Evolutionary conservation across 2,797 vertebrate species (phyloP).

Genomic region (Acrossocheilus fasciatus): DNA sequence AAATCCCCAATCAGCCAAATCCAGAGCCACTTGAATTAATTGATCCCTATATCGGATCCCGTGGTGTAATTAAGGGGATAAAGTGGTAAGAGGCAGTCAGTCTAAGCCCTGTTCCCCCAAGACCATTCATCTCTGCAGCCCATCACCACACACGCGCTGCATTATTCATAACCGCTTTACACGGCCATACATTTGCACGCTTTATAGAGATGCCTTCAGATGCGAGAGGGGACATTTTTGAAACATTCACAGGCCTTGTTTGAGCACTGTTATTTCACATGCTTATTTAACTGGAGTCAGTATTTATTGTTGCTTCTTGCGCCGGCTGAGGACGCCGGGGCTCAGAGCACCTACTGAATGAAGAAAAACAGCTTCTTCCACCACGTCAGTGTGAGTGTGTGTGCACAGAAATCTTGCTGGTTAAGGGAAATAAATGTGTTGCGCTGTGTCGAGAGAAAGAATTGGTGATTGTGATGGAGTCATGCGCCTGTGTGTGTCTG

Average conservation of each 20-base stretch:
- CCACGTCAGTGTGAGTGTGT: not conserved
- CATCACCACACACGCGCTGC: constrained; percentile 35
- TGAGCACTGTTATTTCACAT: constrained; percentile 37
- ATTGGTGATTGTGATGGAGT: not conserved
- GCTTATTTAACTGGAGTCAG: constrained; percentile 33
- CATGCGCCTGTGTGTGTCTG: not conserved
- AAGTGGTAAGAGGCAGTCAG: constrained; percentile 50
- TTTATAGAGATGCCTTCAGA: constrained; percentile 42
- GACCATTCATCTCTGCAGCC: constrained; percentile 56
- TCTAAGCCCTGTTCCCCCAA: constrained; percentile 50
- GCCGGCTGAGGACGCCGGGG: not conserved
- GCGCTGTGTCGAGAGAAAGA: not conserved
- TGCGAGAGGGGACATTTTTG: constrained; percentile 19
- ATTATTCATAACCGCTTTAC: constrained; percentile 50
- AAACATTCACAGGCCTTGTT: constrained; percentile 37
- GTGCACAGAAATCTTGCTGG: not conserved
- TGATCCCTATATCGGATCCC: constrained; percentile 66
- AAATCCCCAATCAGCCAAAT: constrained; percentile 63
- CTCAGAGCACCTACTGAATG: constrained; percentile 30
- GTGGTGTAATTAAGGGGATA: constrained; percentile 66
- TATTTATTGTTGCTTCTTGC: constrained; percentile 38
- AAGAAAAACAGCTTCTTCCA: constrained; percentile 43
- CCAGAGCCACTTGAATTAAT: constrained; percentile 65
- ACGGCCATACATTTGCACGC: constrained; percentile 27
- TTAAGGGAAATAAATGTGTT: constrained; percentile 40